Evolutionary conservation across 2,113 vertebrate genomes (phyloP).

Genomic region (Marcusenius ussheri): DNA sequence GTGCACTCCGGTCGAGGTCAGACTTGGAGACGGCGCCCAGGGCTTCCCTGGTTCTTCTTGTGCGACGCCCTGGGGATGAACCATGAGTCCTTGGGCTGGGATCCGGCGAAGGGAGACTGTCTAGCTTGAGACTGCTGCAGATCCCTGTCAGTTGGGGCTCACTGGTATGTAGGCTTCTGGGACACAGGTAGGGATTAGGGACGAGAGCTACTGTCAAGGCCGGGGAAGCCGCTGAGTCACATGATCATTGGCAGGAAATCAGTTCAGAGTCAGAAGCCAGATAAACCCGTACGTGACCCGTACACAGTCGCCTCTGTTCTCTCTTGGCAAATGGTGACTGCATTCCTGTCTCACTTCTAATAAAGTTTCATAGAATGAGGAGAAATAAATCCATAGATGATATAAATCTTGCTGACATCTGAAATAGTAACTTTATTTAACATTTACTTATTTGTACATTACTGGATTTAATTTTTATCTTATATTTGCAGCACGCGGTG

Average conservation of each 20-base stretch:
- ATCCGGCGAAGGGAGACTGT: constrained; percentile 44
- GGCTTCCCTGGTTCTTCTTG: background rate
- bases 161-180: constrained; percentile 31
- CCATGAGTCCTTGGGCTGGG: background rate
- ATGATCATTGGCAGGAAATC: background rate
- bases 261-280: background rate
- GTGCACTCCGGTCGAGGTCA: background rate
- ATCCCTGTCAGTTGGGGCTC: constrained; percentile 41
- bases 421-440: background rate
- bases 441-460: background rate
- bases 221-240: background rate
- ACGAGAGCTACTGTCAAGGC: background rate
- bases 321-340: background rate
- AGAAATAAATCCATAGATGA: background rate
- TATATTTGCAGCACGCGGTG: background rate
- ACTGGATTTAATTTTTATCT: background rate
- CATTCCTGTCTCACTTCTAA: background rate
- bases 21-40: background rate
- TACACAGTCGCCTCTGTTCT: background rate
- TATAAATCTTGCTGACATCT: background rate
- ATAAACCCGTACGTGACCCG: background rate
- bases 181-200: background rate
- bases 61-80: background rate
- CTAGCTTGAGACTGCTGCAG: constrained; percentile 50
- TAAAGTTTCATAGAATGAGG: background rate